Evolutionary conservation across 2,113 vertebrate genomes (phyloP).

Genomic region (Callaeas wilsoni): DNA sequence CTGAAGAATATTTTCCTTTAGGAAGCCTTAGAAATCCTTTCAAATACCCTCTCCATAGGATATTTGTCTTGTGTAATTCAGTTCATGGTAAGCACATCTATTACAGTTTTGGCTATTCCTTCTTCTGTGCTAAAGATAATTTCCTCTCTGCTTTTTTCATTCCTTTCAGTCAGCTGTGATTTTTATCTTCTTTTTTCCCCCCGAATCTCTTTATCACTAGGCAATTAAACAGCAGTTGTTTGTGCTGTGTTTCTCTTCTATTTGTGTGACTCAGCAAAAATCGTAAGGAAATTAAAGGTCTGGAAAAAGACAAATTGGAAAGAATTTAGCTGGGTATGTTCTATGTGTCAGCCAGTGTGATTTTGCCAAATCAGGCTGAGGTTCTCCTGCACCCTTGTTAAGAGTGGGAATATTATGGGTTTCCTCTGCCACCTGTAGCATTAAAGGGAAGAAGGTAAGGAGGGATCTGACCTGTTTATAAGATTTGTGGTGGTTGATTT

Average conservation of each 20-base stretch:
- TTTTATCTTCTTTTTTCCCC: neutral
- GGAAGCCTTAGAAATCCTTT: neutral
- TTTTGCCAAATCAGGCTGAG: neutral
- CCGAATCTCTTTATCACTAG: neutral
- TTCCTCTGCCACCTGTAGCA: neutral
- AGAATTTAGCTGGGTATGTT: neutral
- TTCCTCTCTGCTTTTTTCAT: neutral
- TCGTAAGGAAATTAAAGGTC: neutral
- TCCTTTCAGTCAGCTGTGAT: neutral
- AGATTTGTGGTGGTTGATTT: neutral
- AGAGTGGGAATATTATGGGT: neutral
- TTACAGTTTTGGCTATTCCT: neutral
- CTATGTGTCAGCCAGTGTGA: neutral
- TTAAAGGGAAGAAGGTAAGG: neutral
- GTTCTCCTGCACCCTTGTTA: fast-evolving
- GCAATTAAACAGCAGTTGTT: neutral
- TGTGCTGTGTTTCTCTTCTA: neutral
- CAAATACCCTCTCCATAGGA: neutral
- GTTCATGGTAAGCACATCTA: neutral
- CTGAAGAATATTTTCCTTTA: neutral
- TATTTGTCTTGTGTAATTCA: neutral
- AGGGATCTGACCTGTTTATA: neutral
- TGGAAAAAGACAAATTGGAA: neutral
- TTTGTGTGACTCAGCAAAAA: neutral
- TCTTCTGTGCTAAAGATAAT: neutral